Conservation (phyloP, 92 coral and sea anemone species). For the Zoanthus solanderi region DNA sequence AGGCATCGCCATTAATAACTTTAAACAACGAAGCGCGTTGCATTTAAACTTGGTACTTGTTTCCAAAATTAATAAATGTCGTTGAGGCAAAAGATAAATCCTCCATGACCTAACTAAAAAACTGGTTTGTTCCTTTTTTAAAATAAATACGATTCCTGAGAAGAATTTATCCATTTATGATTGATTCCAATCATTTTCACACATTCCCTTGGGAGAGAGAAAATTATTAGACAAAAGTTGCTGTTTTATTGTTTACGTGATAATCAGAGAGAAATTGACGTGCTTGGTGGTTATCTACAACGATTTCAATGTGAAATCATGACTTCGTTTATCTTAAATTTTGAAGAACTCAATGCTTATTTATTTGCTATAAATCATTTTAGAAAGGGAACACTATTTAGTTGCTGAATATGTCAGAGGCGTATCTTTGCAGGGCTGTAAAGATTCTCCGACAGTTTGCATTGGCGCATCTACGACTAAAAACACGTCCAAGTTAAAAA, state of each 20-base stretch:
- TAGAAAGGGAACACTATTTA: constrained; percentile 42
- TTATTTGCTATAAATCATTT: constrained; percentile 62
- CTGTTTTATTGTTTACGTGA: background rate
- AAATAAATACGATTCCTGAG: background rate
- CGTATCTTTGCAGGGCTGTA: background rate
- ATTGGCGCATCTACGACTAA: constrained; percentile 15
- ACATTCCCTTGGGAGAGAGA: constrained; percentile 16
- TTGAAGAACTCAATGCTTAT: constrained; percentile 50
- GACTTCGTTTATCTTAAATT: constrained; percentile 53
- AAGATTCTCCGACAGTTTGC: constrained; percentile 35
- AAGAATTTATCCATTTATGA: background rate
- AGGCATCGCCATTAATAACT: constrained; percentile 43
- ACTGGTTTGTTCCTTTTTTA: background rate
- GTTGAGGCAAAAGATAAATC: background rate
- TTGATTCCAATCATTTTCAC: background rate
- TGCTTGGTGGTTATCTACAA: background rate
- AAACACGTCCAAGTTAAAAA: constrained; percentile 15
- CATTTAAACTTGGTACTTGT: background rate
- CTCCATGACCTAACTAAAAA: background rate
- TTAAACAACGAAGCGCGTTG: constrained; percentile 19
- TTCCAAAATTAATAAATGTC: constrained; percentile 8
- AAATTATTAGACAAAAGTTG: background rate
- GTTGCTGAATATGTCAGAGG: constrained; percentile 27
- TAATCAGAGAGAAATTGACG: background rate
- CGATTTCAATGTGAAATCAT: constrained; percentile 2